Conservation (phyloP, 2,797 vertebrate genomes). For the Aldrovandia affinis region DNA sequence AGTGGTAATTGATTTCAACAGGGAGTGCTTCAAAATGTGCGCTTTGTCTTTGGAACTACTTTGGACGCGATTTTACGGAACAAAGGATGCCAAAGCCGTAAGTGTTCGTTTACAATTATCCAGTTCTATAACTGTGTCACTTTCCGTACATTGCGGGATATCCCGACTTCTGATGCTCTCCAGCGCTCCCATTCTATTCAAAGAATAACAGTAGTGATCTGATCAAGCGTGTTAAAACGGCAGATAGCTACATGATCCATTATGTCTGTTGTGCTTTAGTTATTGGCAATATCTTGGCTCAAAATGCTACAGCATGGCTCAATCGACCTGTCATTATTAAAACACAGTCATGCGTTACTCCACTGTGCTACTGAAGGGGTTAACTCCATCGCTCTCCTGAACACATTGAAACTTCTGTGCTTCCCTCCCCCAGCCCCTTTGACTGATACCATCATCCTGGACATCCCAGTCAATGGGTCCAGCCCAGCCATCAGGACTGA, state of each 20-base stretch:
- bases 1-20: slow-evolving; percentile 62
- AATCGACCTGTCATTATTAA: background rate
- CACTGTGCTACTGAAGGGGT: background rate
- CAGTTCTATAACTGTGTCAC: background rate
- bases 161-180: background rate
- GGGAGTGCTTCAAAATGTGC: slow-evolving; percentile 96
- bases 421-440: slow-evolving; percentile 63
- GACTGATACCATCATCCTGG: slow-evolving; percentile 83
- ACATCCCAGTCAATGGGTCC: slow-evolving; percentile 91
- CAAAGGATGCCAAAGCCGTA: slow-evolving; percentile 93
- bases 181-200: background rate
- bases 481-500: slow-evolving; percentile 93
- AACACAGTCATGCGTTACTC: background rate
- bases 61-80: slow-evolving; percentile 90
- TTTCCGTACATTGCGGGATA: too few relatives aligned
- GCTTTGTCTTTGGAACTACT: slow-evolving; percentile 93
- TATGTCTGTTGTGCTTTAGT: background rate
- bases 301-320: background rate
- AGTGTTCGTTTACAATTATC: slow-evolving; percentile 53
- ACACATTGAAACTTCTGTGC: background rate
- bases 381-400: slow-evolving; percentile 14
- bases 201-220: background rate
- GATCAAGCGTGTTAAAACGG: background rate
- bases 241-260: background rate
- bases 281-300: background rate